Evolutionary conservation across 2,797 vertebrate species (phyloP), one percentile per base, ranked within the genome.

Genomic region (Myripristis jacobus): DNA sequence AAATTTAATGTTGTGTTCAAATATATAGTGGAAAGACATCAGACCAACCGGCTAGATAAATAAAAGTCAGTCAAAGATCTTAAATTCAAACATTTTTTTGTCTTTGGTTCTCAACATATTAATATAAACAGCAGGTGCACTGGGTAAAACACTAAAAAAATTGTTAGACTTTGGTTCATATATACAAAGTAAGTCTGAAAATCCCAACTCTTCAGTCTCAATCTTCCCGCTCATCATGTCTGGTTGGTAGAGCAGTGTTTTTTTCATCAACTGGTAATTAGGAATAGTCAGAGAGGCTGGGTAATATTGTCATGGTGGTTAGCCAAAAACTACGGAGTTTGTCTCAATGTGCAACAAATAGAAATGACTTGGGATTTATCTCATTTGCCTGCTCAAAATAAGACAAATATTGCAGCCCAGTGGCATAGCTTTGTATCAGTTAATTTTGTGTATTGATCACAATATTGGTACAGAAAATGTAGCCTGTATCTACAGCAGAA

Each of bases 101-200:
- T 54, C 75, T 86, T 88, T 86, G 71, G 79, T 76, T 81, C 65
- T 54, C 16, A 76, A 66, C 53, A 74, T 63, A 70, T 7, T 52
- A 80, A 73, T 57, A 73, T 22, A 55, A 62, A 78, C 38, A 75
- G 59, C 29, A 66, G 67, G 19, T 84, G 75, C 41, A 67, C 31
- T 47, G 43, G 41, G 50, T 64, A 77, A 85, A 58, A 59, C 4
- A 34, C 64, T 22, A 70, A 36, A 18, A 62, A 58, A 19, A 52
- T 10, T 58, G n/a, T 61, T 57, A 72, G 27, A 77, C 81, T 90
- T 91, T 90, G 88, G 89, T 89, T 86, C 12, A 77, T 54, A 71
- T 25, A 46, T 29, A 47, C 46, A 59, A n/a, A 78, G n/a, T 75
- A 73, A 86, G 58, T 47, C 58, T 36, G 47, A 59, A 64, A 63